These are phyloP conservation scores for Cottoperca gobio DNA, from an alignment of 2,797 vertebrate species.

Conservation along the genomic window DNA sequence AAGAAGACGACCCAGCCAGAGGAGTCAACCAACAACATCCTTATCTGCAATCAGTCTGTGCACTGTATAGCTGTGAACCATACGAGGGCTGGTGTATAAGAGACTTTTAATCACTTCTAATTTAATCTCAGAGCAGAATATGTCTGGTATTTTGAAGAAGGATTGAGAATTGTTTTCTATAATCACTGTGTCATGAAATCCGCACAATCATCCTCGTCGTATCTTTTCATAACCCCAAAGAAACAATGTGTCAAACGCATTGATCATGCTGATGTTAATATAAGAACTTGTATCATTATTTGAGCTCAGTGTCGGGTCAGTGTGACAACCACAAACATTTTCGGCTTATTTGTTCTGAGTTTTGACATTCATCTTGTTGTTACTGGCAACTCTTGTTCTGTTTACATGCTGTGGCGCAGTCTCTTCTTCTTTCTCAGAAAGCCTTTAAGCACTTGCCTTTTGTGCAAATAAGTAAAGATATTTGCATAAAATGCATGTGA, in stretches of 20 bases:
- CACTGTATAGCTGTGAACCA: background rate
- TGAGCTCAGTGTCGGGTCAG: background rate
- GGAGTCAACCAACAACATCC: constrained; percentile 36
- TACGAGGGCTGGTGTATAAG: background rate
- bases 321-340: background rate
- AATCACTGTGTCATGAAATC: background rate
- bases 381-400: background rate
- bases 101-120: constrained; percentile 13
- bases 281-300: background rate
- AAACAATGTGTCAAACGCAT: background rate
- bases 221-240: background rate
- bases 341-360: background rate
- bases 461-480: too few species aligned
- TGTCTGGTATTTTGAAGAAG: background rate
- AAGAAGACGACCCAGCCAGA: constrained; percentile 32
- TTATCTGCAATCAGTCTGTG: constrained; percentile 45
- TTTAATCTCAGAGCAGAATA: background rate
- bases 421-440: constrained; percentile 11
- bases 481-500: background rate
- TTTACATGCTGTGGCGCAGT: fast-evolving
- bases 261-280: background rate
- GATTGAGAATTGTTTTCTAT: background rate
- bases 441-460: background rate
- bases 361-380: background rate
- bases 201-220: background rate